Base-by-base conservation (phyloP, 2,113 vertebrate species). In the Labrus mixtus region DNA sequence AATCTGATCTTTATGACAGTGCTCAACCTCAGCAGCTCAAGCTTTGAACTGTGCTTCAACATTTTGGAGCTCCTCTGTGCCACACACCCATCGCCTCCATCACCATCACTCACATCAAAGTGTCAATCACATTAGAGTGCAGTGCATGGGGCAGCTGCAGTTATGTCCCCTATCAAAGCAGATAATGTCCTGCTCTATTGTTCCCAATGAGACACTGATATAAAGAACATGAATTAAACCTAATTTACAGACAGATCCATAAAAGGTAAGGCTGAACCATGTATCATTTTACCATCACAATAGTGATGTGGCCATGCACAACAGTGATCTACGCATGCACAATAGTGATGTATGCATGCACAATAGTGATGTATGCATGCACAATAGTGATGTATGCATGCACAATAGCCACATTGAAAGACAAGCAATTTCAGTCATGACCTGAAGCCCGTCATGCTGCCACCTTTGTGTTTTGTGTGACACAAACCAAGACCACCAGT, bases 61-160 rank as follows among this genome's bases (percentile, higher is more conserved):
- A 19, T 55, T 55, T 59, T 64, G n/a, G 76, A 16, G 61, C 70
- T 79, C 59, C 50, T 67, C 65, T 68, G 56, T 82, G 71, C 75
- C 60, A 16, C 59, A 39, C 39, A 59, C n/a, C 84, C 76, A 85
- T 83, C 76, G 65, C 39, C 50, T 70, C 57, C 25, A 80, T 91
- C 79, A 15, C 79, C 41, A 76, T 76, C 60, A 39, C 56, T 81
- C 72, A 60, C 85, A 78, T 87, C 76, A 73, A 75, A 56, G 73
- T 87, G 87, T 90, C 88, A 87, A 78, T 89, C 81, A 72, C 73
- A 71, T 63, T 61, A 12, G 70, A 23, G 84, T 58, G 63, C 63
- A 33, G 53, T 41, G 29, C 29, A 33, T 11, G 51, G 62, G 46
- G 81, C 53, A 61, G 58, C 68, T 53, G 77, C 65, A 65, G 70